These are phyloP conservation scores for Nesidiocoris tenuis DNA, from an alignment of 2,888 invertebrate species.

Conservation along the genomic window DNA sequence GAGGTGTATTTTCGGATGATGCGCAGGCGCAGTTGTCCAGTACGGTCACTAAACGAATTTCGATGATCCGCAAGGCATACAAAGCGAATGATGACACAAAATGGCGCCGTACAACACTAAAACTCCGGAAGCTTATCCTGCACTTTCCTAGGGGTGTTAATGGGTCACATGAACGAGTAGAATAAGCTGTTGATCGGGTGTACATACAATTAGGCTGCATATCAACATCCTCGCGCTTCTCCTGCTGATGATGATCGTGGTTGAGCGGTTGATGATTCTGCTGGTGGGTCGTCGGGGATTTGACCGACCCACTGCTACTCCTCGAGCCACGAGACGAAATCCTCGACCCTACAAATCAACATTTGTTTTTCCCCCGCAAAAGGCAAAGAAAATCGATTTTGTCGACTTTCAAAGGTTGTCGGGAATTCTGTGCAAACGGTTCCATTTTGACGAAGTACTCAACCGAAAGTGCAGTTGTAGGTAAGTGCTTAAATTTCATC, in stretches of 20 bases:
- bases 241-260: neutral
- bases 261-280: slow-evolving; percentile 14
- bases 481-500: too few relatives aligned
- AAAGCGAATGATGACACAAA: neutral
- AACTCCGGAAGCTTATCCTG: slow-evolving; percentile 29
- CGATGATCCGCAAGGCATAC: neutral
- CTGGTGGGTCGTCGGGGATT: slow-evolving; percentile 59
- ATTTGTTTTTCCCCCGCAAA: slow-evolving; percentile 11
- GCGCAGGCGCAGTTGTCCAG: neutral
- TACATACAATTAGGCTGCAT: slow-evolving; percentile 44
- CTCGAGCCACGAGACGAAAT: slow-evolving; percentile 61
- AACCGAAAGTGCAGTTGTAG: too few relatives aligned
- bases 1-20: too few relatives aligned
- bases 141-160: slow-evolving; percentile 42
- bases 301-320: slow-evolving; percentile 69
- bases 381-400: neutral
- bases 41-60: too few relatives aligned
- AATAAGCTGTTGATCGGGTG: slow-evolving; percentile 41
- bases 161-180: slow-evolving; percentile 41
- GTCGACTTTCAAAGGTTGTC: too few relatives aligned
- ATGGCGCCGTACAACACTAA: slow-evolving; percentile 21
- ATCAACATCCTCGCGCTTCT: slow-evolving; percentile 32
- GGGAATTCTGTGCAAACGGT: too few relatives aligned
- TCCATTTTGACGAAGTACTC: too few relatives aligned
- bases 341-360: slow-evolving; percentile 46